phyloP scores from a whole-genome alignment of 2,888 invertebrate species.

The Eilema depressum region DNA sequence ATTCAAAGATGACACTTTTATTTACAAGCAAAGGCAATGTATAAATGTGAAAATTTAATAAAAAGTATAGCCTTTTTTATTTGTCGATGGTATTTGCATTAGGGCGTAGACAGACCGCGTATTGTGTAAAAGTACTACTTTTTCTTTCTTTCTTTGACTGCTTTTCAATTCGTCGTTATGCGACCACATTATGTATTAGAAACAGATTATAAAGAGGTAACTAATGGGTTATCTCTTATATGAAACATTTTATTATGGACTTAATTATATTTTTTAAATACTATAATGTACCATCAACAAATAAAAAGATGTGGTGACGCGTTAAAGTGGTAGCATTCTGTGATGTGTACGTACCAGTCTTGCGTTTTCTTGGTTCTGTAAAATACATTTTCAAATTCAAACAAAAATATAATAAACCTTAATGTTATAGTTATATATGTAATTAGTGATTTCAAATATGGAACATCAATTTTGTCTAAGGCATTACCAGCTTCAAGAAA shows the following conservation, averaged over 20 bases:
- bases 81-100: constrained; percentile 20
- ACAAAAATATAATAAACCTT: constrained; percentile 23
- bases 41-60: constrained; percentile 34
- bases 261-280: neutral
- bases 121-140: neutral
- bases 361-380: constrained; percentile 70
- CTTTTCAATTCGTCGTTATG: neutral
- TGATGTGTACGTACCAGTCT: constrained; percentile 69
- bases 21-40: constrained; percentile 34
- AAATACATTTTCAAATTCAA: constrained; percentile 55
- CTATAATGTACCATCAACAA: constrained; percentile 21
- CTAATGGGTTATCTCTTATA: neutral
- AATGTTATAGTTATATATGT: neutral
- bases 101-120: neutral
- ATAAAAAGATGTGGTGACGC: constrained; percentile 29
- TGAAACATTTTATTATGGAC: neutral
- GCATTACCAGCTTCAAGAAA: neutral
- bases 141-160: too few relatives aligned
- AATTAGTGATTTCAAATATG: neutral
- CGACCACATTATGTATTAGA: neutral
- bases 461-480: neutral
- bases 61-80: constrained; percentile 20
- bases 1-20: neutral
- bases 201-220: neutral
- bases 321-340: constrained; percentile 31